These are phyloP conservation scores for Epistrophella euchroma DNA, from an alignment of 2,888 invertebrate species.

Conservation along the genomic window DNA sequence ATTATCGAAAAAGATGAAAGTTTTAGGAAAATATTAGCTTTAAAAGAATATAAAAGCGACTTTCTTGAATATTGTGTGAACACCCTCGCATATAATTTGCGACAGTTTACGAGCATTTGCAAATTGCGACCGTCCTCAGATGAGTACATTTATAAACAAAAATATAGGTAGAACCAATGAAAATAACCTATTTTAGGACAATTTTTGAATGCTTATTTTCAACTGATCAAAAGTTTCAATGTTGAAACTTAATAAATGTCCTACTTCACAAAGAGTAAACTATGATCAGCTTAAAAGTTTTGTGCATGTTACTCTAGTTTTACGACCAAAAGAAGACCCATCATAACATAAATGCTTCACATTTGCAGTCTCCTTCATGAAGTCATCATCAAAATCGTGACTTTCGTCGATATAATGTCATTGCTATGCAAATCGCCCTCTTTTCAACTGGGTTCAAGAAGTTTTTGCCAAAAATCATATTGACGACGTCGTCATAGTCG, in stretches of 20 bases:
- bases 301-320: conserved; percentile 15
- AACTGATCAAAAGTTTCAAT: background rate
- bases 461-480: conserved; percentile 68
- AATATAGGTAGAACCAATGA: background rate
- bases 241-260: background rate
- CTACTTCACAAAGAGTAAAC: background rate
- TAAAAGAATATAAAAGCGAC: no score
- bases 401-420: conserved; percentile 45
- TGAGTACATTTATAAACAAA: no score
- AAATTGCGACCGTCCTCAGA: no score
- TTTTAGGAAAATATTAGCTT: no score
- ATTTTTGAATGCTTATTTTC: background rate
- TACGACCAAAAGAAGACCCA: conserved; percentile 25
- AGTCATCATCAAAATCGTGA: conserved; percentile 63
- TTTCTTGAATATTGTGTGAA: no score
- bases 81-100: no score
- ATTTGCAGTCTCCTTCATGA: conserved; percentile 58
- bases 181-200: background rate
- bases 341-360: conserved; percentile 37
- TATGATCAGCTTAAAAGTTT: conserved; percentile 4
- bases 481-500: conserved; percentile 43
- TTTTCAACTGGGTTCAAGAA: conserved; percentile 29
- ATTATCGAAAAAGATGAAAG: no score
- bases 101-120: no score
- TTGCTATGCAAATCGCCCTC: conserved; percentile 62